Conservation (phyloP, 2,797 vertebrate genomes). For the Pteropus rufus region DNA sequence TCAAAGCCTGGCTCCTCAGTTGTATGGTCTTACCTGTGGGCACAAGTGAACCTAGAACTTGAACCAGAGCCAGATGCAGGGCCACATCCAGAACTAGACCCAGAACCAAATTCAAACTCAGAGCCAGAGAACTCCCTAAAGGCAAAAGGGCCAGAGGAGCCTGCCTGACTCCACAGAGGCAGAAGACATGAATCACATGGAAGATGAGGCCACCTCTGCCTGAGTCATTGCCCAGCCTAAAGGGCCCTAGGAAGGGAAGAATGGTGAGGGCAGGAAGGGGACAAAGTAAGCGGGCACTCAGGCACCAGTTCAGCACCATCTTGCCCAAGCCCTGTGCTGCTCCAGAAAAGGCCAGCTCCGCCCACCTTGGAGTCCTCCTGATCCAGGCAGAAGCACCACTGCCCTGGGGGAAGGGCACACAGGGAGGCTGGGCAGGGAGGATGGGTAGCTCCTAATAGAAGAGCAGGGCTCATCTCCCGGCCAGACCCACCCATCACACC, state of each 20-base stretch:
- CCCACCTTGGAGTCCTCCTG: background rate
- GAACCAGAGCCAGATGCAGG: background rate
- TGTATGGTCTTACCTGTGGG: background rate
- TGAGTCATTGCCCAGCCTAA: constrained; percentile 5
- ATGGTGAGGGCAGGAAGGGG: background rate
- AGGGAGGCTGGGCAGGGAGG: background rate
- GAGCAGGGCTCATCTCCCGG: background rate
- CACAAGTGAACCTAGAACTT: background rate
- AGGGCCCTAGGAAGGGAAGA: background rate
- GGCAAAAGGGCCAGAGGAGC: background rate
- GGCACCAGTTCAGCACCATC: background rate
- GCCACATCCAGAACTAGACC: background rate
- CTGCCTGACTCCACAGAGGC: background rate
- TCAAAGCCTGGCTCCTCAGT: background rate
- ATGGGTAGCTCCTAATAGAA: background rate
- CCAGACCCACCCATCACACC: background rate
- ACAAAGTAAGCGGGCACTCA: background rate
- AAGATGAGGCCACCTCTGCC: background rate
- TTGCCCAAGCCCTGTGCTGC: background rate
- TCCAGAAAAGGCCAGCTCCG: background rate
- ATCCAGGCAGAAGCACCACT: background rate
- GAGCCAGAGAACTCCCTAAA: background rate
- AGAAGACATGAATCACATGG: background rate
- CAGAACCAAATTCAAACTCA: background rate
- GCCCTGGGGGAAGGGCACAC: too few species aligned